Percentiles rank a stretch among this genome's conserved stretches.
phyloP scores from a whole-genome alignment of 2,797 vertebrate genomes.

The Telmatherina bonti region DNA sequence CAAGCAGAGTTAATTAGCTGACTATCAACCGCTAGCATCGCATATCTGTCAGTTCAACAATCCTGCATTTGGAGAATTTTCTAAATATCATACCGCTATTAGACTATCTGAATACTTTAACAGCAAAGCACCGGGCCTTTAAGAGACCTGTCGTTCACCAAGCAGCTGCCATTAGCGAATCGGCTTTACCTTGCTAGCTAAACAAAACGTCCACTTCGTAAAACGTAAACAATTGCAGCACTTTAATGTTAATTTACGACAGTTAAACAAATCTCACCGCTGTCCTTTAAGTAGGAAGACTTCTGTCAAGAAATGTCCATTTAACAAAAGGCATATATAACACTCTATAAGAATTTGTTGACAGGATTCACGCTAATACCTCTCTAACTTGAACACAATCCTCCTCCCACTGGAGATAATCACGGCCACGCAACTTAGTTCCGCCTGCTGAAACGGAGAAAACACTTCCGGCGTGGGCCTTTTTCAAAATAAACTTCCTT shows the following conservation, averaged over 20 bases:
- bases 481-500: slow-evolving; percentile 52
- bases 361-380: slow-evolving; percentile 64
- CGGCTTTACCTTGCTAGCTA: slow-evolving; percentile 71
- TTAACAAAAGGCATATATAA: slow-evolving; percentile 37
- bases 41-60: slow-evolving; percentile 14
- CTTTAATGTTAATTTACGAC: slow-evolving; percentile 4
- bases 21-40: slow-evolving; percentile 46
- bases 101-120: neutral
- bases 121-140: slow-evolving; percentile 46
- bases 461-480: slow-evolving; percentile 41
- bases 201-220: slow-evolving; percentile 66
- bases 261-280: slow-evolving; percentile 44
- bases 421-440: slow-evolving; percentile 38
- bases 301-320: slow-evolving; percentile 68
- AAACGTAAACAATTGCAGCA: slow-evolving; percentile 35
- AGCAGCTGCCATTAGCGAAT: slow-evolving; percentile 64
- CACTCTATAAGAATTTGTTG: slow-evolving; percentile 68
- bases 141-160: slow-evolving; percentile 45
- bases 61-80: neutral
- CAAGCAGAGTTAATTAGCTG: slow-evolving; percentile 41
- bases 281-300: slow-evolving; percentile 21
- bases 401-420: slow-evolving; percentile 52
- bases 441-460: slow-evolving; percentile 15
- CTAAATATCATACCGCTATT: neutral
- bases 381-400: slow-evolving; percentile 61